phyloP scores from a whole-genome alignment of 2,797 vertebrate species.

The Anguilla marmorata region DNA sequence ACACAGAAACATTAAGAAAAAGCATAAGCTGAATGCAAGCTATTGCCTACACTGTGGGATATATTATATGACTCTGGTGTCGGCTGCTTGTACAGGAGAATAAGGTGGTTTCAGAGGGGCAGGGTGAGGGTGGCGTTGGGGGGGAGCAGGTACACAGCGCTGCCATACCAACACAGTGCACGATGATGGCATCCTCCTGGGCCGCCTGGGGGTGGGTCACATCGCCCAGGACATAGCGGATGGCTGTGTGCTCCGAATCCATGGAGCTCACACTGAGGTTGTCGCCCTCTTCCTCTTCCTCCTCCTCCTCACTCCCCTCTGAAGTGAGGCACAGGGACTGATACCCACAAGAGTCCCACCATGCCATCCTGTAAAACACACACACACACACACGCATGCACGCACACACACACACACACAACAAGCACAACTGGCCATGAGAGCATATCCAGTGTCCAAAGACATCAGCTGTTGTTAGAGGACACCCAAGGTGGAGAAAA shows the following conservation, averaged over 20 bases:
- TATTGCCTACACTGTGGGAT: background rate
- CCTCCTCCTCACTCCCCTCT: slow-evolving; percentile 75
- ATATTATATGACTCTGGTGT: background rate
- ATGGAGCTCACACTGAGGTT: slow-evolving; percentile 57
- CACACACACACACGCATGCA: slow-evolving; percentile 26
- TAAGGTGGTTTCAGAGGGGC: background rate
- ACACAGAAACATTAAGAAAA: too few relatives aligned
- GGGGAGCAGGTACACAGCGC: background rate
- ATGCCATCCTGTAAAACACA: slow-evolving; percentile 75
- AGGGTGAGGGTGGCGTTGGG: background rate
- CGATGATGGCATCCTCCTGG: slow-evolving; percentile 78
- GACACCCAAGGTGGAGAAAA: background rate
- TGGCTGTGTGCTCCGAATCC: slow-evolving; percentile 65
- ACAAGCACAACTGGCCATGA: background rate
- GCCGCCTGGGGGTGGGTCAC: slow-evolving; percentile 83
- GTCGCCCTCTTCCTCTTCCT: slow-evolving; percentile 57
- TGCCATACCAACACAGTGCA: slow-evolving; percentile 86
- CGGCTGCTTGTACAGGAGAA: background rate
- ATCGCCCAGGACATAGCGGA: slow-evolving; percentile 86
- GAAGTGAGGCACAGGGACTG: slow-evolving; percentile 76
- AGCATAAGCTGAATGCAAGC: background rate
- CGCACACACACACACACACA: slow-evolving; percentile 15
- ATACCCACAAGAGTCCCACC: slow-evolving; percentile 86
- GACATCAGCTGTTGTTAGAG: background rate
- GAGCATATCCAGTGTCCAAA: too few relatives aligned